Evolutionary conservation across 2,113 vertebrate genomes (phyloP), one percentile per base, ranked within the genome.

Genomic region (Pseudorasbora parva): DNA sequence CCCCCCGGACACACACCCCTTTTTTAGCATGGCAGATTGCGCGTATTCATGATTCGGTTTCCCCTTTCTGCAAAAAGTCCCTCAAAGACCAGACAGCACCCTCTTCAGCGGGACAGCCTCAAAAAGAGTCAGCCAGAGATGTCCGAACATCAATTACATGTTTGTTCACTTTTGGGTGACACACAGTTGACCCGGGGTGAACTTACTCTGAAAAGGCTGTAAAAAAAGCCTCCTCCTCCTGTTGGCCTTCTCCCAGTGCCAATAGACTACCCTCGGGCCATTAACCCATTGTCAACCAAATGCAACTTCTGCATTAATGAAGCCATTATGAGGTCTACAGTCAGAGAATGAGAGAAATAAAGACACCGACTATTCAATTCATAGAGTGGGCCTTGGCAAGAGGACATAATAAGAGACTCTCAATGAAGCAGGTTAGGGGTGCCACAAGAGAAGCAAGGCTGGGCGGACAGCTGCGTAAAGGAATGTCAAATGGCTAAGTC

Each of bases 231-330:
- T 82, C 87, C 88, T 76, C 89, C 89, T 87, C 81, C 85, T 69
- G 49, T 81, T 86, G 85, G 60, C 88, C 88, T 83, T 89, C 83
- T 85, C 84, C 83, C 75, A 85, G 82, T 82, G 64, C 87, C 89
- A 91, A 91, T 89, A 87, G 89, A 91, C 78, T 90, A 87, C 82
- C 84, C 87, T 75, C 64, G 69, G 89, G 88, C 90, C 89, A 90
- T 92, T 91, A 92, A 90, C 89, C 86, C 89, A 91, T 92, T 93
- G 90, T 92, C 83, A 92, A 87, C 87, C 89, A 91, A 92, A 92
- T 93, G 86, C 90, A 86, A 86, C 87, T 84, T 76, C 81, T 87
- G 88, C 87, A 68, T 89, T 93, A 90, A 91, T 89, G 84, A 91
- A 89, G 87, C 89, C 73, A 90, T 88, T 88, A 90, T 90, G 89